Percentiles rank a stretch among this genome's conserved stretches.
phyloP scores from a whole-genome alignment of 2,888 invertebrate genomes.

The Germaria angustata region DNA sequence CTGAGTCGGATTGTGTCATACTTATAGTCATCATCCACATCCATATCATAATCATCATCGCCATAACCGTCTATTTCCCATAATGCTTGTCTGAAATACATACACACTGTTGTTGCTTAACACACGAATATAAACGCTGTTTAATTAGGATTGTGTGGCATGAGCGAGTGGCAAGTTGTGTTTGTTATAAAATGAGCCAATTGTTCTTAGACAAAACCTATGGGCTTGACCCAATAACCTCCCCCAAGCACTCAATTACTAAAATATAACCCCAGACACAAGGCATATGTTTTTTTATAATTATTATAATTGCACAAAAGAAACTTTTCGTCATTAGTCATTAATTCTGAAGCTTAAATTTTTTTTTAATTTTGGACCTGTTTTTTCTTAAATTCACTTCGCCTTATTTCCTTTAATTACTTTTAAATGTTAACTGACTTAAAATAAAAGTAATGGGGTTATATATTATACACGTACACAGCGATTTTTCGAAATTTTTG shows the following conservation, averaged over 20 bases:
- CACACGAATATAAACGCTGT: not conserved
- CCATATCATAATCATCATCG: not conserved
- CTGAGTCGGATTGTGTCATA: conserved; percentile 42
- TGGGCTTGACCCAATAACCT: conserved; percentile 33
- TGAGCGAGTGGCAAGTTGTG: not conserved
- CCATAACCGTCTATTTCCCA: not conserved
- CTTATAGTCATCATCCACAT: not conserved
- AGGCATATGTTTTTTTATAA: not conserved
- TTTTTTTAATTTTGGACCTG: not conserved
- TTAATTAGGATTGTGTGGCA: conserved; percentile 21
- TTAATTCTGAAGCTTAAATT: not conserved
- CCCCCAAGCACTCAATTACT: conserved; percentile 20
- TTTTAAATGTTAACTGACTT: not conserved
- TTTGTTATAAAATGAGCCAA: conserved; percentile 11
- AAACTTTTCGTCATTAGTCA: not conserved
- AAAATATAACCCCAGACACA: not conserved
- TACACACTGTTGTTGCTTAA: conserved; percentile 21
- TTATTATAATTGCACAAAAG: not conserved
- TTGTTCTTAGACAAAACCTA: not conserved
- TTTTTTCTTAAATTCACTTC: not conserved
- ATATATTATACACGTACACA: too few species aligned
- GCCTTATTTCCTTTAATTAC: not conserved
- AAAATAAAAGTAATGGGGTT: too few species aligned
- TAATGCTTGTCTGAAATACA: too few species aligned
- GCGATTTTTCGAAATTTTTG: too few species aligned